Base-by-base conservation (phyloP, 2,113 vertebrate genomes). In the Oceanodroma tethys region DNA sequence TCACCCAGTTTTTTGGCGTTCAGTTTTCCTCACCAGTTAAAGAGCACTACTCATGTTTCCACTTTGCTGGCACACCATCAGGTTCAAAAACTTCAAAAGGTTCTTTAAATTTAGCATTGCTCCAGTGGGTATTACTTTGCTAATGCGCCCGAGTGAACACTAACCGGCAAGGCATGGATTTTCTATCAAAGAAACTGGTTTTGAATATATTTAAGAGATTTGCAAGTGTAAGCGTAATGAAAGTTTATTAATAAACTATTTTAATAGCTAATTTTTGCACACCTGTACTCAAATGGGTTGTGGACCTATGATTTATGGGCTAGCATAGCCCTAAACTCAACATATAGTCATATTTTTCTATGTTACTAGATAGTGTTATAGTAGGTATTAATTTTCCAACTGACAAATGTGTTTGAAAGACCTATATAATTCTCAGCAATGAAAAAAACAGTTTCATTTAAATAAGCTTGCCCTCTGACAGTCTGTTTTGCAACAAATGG, bases 211-310 rank as follows among this genome's bases (percentile, higher is more conserved):
- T 80, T 48, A 93, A 93, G 91, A 96, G 48, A 84, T 85, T 48
- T 88, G 70, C 84, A 81, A 91, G 84, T 72, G 34, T 86, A 88
- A 94, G 95, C 73, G 65, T 52, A 53, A 91, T 38, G 22, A 22
- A 81, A 59, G 45, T 63, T 71, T 36, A 92, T 74, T 86, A 92
- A 48, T 72, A 75, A 75, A 92, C 55, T 91, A 92, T 38, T 92
- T 94, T 27, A 94, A 95, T 45, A 86, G 81, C 86, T 95, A 81
- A 82, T 45, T 91, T 84, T 95, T 89, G 76, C 93, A 95, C 83
- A 86, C 26, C 84, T 95, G 89, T 89, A 92, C 60, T 90, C 47
- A 86, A 82, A 52, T 11, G n/a, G 66, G 86, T 42, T 68, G 84
- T 79, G 66, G 60, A 90, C 40, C 78, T 87, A 65, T 5, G 65